Evolutionary conservation across 2,797 vertebrate species (phyloP).

Genomic region (Rhinichthys osculus): DNA sequence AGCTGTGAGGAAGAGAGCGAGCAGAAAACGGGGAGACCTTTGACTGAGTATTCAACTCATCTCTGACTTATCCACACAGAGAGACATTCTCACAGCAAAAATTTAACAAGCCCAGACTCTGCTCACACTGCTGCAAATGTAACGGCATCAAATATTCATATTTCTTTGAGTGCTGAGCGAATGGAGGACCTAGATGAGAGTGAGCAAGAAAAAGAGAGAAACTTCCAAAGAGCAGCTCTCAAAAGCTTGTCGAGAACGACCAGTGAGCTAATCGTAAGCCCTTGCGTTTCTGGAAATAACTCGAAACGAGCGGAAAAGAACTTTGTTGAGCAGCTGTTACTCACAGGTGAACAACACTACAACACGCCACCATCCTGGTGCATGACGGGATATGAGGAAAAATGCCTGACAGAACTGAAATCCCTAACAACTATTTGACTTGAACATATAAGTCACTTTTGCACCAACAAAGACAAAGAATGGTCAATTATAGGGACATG

Average conservation of each 20-base stretch:
- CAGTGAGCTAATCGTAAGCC: conserved; percentile 73
- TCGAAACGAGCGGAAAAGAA: conserved; percentile 63
- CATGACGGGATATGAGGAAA: conserved; percentile 62
- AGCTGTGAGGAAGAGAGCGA: conserved; percentile 14
- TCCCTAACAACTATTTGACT: conserved; percentile 21
- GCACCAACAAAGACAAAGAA: not conserved
- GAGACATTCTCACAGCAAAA: conserved; percentile 60
- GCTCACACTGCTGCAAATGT: conserved; percentile 68
- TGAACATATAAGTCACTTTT: not conserved
- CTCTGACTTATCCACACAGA: conserved; percentile 59
- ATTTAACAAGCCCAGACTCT: conserved; percentile 58
- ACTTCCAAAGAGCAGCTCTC: conserved; percentile 39
- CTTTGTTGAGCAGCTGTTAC: conserved; percentile 70
- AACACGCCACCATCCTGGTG: conserved; percentile 56
- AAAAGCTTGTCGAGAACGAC: conserved; percentile 65
- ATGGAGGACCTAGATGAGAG: conserved; percentile 77
- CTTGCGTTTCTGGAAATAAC: conserved; percentile 75
- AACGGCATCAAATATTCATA: conserved; percentile 79
- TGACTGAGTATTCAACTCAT: conserved; percentile 48
- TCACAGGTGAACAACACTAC: conserved; percentile 50
- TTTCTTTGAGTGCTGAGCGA: conserved; percentile 80
- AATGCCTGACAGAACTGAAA: conserved; percentile 50
- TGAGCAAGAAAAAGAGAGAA: conserved; percentile 58
- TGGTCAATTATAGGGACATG: not conserved
- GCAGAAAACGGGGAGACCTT: conserved; percentile 45